Evolutionary conservation across 2,888 invertebrate genomes (phyloP).

Genomic region (Uloborus plumipes): DNA sequence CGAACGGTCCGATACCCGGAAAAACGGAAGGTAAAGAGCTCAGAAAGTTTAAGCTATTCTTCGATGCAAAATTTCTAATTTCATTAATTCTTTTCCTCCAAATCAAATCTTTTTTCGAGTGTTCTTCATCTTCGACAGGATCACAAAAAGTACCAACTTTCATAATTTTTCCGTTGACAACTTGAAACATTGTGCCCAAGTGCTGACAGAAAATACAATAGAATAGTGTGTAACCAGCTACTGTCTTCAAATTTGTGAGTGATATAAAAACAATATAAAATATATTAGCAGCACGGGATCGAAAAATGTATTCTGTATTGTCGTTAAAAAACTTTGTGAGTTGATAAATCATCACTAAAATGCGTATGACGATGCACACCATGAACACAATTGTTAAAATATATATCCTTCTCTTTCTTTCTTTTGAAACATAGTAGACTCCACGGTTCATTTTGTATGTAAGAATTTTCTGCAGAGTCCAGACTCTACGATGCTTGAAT

Average conservation of each 20-base stretch:
- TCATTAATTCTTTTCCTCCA: too few species aligned
- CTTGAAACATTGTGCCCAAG: slow-evolving; percentile 39
- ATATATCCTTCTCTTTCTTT: slow-evolving; percentile 5
- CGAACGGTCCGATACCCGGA: too few species aligned
- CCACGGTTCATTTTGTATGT: slow-evolving; percentile 13
- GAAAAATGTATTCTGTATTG: not conserved
- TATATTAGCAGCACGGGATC: not conserved
- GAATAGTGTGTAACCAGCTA: slow-evolving; percentile 25
- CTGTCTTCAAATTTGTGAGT: slow-evolving; percentile 25
- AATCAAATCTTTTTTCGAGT: not conserved
- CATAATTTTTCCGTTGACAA: slow-evolving; percentile 21
- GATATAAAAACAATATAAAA: slow-evolving; percentile 26
- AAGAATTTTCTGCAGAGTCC: slow-evolving; percentile 19
- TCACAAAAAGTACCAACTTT: slow-evolving; percentile 4
- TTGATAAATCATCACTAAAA: too few species aligned
- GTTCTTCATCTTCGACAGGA: not conserved
- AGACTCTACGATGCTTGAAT: slow-evolving; percentile 26
- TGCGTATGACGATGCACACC: not conserved
- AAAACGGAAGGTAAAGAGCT: too few species aligned
- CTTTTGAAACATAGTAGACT: slow-evolving; percentile 4
- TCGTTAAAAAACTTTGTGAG: too few species aligned
- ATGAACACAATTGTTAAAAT: slow-evolving; percentile 8
- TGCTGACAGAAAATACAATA: slow-evolving; percentile 48
- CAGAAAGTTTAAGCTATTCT: too few species aligned
- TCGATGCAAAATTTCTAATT: too few species aligned